A percentile compares a stretch with the other conserved stretches of the same genome.
These are phyloP conservation scores for Pleuronectes platessa DNA, from an alignment of 2,113 vertebrate genomes.

Conservation along the genomic window DNA sequence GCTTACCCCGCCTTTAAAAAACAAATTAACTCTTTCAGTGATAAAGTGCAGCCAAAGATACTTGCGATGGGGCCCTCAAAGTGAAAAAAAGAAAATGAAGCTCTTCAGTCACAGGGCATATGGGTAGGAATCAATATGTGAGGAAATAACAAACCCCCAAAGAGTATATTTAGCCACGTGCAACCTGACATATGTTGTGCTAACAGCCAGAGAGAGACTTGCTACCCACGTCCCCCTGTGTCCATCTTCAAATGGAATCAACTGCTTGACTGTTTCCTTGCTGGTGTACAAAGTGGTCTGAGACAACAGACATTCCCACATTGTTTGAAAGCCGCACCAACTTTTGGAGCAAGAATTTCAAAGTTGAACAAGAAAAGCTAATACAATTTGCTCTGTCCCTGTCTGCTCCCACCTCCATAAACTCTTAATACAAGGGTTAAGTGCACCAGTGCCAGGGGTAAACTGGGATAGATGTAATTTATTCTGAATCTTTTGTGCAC, in stretches of 20 bases:
- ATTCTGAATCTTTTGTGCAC: constrained; percentile 32
- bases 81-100: constrained; percentile 56
- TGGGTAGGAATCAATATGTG: constrained; percentile 59
- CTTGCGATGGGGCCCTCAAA: constrained; percentile 42
- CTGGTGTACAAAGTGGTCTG: constrained; percentile 45
- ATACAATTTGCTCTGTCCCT: not conserved
- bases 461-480: constrained; percentile 35
- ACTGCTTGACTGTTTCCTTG: constrained; percentile 66
- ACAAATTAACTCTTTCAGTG: too few relatives aligned
- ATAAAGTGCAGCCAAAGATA: constrained; percentile 7
- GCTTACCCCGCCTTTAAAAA: not conserved
- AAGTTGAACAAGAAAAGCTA: not conserved
- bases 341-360: constrained; percentile 3
- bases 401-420: not conserved
- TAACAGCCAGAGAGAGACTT: constrained; percentile 60
- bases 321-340: constrained; percentile 37
- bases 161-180: constrained; percentile 68
- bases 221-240: constrained; percentile 51
- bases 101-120: constrained; percentile 40
- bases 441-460: not conserved
- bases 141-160: constrained; percentile 68
- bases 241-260: constrained; percentile 70
- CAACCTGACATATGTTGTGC: constrained; percentile 70
- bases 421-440: constrained; percentile 1
- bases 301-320: constrained; percentile 34